These are phyloP conservation scores for Thera obeliscata DNA, from an alignment of 2,888 invertebrate species.

Conservation along the genomic window DNA sequence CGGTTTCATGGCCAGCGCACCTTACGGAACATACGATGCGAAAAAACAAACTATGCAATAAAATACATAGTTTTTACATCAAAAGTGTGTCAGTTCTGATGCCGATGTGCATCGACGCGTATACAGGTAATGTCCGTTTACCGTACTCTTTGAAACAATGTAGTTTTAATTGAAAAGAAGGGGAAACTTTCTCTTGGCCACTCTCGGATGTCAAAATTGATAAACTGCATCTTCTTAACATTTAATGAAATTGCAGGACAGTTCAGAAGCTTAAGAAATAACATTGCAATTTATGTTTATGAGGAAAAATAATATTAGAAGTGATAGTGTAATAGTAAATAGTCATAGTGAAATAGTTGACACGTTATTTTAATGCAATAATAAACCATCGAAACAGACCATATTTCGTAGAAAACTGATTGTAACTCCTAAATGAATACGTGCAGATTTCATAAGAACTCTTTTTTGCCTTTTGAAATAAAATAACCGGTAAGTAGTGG, in stretches of 20 bases:
- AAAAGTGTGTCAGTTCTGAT: conserved; percentile 39
- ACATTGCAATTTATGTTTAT: background rate
- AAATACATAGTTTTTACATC: conserved; percentile 29
- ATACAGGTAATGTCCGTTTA: conserved; percentile 33
- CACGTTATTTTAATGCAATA: too few species aligned
- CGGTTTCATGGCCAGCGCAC: background rate
- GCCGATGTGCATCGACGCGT: conserved; percentile 31
- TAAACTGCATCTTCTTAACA: background rate
- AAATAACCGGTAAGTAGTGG: background rate
- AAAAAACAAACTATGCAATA: conserved; percentile 19
- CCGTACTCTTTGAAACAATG: conserved; percentile 29
- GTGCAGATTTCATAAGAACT: background rate
- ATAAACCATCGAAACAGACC: background rate
- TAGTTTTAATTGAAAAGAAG: conserved; percentile 20
- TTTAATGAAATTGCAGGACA: background rate
- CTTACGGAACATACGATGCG: conserved; percentile 9
- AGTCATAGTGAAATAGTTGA: too few species aligned
- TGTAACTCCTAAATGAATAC: background rate
- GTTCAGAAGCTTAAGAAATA: background rate
- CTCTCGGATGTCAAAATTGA: conserved; percentile 18
- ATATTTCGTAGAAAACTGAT: background rate
- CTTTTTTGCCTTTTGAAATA: background rate
- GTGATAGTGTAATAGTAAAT: too few species aligned
- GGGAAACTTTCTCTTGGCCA: conserved; percentile 36
- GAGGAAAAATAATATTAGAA: too few species aligned